Conservation (phyloP, 2,888 invertebrate species). For the Heliothis peltigera region DNA sequence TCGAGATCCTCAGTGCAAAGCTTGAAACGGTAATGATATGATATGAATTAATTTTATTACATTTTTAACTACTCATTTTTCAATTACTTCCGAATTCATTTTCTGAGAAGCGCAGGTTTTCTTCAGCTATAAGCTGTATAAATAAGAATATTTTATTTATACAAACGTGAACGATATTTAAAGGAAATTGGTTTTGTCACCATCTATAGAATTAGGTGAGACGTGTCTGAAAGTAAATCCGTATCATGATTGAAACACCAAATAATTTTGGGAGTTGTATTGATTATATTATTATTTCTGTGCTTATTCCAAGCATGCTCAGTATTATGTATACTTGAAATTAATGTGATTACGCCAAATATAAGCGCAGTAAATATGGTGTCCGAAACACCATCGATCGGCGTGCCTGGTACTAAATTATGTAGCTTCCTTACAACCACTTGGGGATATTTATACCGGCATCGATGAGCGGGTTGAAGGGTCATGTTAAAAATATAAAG, state of each 20-base stretch:
- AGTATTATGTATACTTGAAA: background rate
- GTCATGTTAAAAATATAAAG: slow-evolving; percentile 74
- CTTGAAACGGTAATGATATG: slow-evolving; percentile 6
- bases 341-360: slow-evolving; percentile 32
- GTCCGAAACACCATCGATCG: slow-evolving; percentile 78
- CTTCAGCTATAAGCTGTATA: background rate
- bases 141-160: slow-evolving; percentile 16
- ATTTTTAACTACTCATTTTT: background rate
- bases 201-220: slow-evolving; percentile 20
- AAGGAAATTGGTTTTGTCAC: slow-evolving; percentile 50
- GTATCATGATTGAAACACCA: slow-evolving; percentile 41
- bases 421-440: slow-evolving; percentile 74
- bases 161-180: slow-evolving; percentile 23
- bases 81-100: background rate
- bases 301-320: background rate
- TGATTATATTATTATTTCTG: slow-evolving; percentile 18
- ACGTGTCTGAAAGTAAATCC: slow-evolving; percentile 35
- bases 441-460: slow-evolving; percentile 78
- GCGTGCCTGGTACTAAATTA: slow-evolving; percentile 76
- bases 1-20: slow-evolving; percentile 9
- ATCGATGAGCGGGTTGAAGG: slow-evolving; percentile 68
- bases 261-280: slow-evolving; percentile 16
- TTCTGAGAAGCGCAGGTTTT: background rate
- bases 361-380: slow-evolving; percentile 39
- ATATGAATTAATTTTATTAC: background rate